Conservation (phyloP, 1,140 invertebrate species). For the Myzus persicae region DNA sequence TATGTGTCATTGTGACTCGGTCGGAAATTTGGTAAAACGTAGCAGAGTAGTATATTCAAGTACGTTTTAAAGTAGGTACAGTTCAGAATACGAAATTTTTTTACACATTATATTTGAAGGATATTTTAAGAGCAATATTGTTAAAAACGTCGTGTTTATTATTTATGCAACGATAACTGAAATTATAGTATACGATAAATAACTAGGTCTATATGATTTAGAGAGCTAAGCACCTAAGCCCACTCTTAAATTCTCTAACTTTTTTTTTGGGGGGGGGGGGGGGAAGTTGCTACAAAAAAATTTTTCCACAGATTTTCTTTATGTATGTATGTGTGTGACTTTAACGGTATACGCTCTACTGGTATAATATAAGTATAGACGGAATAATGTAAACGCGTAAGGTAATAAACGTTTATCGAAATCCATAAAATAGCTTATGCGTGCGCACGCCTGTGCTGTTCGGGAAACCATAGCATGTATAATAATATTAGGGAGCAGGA, state of each 20-base stretch:
- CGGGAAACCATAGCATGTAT: not conserved
- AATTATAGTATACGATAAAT: not conserved
- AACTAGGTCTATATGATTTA: not conserved
- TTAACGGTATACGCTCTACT: not conserved
- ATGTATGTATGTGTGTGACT: not conserved
- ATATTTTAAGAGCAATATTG: not conserved
- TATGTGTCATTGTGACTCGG: not conserved
- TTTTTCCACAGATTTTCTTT: not conserved
- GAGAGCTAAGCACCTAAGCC: not conserved
- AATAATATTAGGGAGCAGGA: not conserved
- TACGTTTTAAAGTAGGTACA: not conserved
- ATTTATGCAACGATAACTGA: too few species aligned
- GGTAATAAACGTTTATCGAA: conserved; percentile 32
- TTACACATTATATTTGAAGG: not conserved
- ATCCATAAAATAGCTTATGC: conserved; percentile 14
- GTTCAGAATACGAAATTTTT: not conserved
- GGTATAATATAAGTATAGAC: too few species aligned
- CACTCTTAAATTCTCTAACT: not conserved
- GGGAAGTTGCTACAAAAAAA: not conserved
- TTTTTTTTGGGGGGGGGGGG: too few species aligned
- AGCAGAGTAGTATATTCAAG: not conserved
- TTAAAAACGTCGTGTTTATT: not conserved
- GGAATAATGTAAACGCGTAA: not conserved
- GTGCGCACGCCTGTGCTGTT: not conserved
- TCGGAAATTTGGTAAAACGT: not conserved